These are phyloP conservation scores for Fregata magnificens DNA, from an alignment of 2,113 vertebrate species.

Conservation along the genomic window DNA sequence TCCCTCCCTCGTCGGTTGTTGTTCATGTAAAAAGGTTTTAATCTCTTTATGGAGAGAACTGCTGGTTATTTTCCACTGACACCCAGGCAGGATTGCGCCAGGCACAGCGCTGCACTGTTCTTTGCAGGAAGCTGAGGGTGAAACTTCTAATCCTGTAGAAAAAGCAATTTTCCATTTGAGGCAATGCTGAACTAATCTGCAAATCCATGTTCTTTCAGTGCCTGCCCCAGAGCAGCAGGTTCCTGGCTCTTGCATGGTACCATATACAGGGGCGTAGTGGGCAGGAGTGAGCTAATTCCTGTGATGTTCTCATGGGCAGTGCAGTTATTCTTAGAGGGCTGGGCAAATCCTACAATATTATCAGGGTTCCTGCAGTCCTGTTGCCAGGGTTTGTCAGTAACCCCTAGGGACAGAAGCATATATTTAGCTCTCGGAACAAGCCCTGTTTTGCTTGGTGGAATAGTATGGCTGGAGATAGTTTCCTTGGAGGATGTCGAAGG, in stretches of 20 bases:
- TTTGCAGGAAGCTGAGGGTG: not conserved
- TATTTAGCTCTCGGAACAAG: not conserved
- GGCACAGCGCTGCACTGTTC: not conserved
- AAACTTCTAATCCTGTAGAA: not conserved
- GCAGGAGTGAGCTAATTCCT: not conserved
- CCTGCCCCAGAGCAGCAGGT: not conserved
- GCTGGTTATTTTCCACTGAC: not conserved
- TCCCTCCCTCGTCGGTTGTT: not conserved
- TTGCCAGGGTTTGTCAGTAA: not conserved
- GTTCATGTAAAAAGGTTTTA: not conserved
- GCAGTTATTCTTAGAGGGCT: not conserved
- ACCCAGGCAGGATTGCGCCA: not conserved
- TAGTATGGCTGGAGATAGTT: not conserved
- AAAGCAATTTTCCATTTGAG: not conserved
- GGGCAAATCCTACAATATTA: not conserved
- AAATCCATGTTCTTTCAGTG: not conserved
- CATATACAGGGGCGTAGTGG: not conserved
- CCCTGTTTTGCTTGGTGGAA: not conserved
- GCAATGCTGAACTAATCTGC: not conserved
- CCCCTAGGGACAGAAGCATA: not conserved
- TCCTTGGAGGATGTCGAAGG: not conserved
- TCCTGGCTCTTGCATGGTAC: not conserved
- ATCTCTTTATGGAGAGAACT: not conserved
- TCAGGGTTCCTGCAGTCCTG: not conserved
- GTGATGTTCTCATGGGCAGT: not conserved